Evolutionary conservation across 2,888 invertebrate species (phyloP).

Genomic region (Sthenelais limicola): DNA sequence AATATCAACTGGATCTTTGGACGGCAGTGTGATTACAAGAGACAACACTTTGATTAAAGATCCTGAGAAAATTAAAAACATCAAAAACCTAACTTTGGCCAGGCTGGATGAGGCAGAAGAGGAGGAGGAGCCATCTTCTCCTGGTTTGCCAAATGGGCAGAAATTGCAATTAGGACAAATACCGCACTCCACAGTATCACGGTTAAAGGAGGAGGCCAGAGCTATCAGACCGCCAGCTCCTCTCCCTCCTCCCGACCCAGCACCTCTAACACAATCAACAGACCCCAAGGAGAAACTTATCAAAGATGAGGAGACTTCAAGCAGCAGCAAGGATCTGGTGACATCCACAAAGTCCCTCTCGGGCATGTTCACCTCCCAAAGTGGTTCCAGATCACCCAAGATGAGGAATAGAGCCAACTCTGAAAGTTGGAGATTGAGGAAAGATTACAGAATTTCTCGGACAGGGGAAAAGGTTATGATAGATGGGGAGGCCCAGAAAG

Average conservation of each 20-base stretch:
- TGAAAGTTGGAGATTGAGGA: neutral
- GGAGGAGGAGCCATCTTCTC: constrained; percentile 15
- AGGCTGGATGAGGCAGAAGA: constrained; percentile 11
- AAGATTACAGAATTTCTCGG: constrained; percentile 7
- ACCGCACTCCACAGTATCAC: neutral
- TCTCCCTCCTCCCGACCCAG: neutral
- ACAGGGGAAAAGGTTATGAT: neutral
- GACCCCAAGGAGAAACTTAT: no score
- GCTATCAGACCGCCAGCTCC: neutral
- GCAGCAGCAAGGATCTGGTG: neutral
- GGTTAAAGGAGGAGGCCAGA: neutral
- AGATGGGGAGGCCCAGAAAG: neutral
- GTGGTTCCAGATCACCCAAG: neutral
- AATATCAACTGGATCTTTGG: constrained; percentile 69
- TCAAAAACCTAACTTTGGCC: neutral
- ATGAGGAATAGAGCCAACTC: neutral
- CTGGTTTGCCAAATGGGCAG: neutral
- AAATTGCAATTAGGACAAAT: neutral
- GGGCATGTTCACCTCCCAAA: neutral
- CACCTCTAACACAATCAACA: neutral
- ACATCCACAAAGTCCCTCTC: constrained; percentile 13
- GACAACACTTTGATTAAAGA: constrained; percentile 64
- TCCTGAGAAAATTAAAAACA: constrained; percentile 34
- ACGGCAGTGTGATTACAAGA: constrained; percentile 70
- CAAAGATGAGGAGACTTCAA: neutral